phyloP scores from a whole-genome alignment of 2,797 vertebrate genomes.

The Chelonia mydas region DNA sequence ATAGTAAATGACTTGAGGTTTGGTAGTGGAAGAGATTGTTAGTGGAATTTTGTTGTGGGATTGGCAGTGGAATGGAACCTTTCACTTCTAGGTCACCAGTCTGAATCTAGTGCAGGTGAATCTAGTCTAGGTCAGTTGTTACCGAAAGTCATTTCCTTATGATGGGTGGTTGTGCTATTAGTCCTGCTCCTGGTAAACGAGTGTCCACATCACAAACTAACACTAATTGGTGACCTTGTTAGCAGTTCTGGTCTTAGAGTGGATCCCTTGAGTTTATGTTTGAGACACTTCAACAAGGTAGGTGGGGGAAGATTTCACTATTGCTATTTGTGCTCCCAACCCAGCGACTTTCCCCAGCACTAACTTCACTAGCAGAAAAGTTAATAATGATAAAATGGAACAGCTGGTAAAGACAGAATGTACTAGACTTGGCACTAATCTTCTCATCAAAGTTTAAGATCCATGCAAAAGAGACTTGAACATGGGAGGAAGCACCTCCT shows the following conservation, averaged over 20 bases:
- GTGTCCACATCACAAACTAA: not conserved
- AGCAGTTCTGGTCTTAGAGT: not conserved
- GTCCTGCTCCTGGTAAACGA: not conserved
- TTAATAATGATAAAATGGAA: not conserved
- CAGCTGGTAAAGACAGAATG: conserved; percentile 39
- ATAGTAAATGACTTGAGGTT: not conserved
- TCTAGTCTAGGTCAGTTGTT: not conserved
- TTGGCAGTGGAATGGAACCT: not conserved
- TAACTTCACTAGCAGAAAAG: not conserved
- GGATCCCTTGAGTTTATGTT: not conserved
- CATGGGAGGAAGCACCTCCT: not conserved
- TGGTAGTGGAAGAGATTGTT: not conserved
- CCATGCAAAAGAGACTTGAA: conserved; percentile 45
- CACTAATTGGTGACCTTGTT: not conserved
- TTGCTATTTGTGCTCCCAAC: not conserved
- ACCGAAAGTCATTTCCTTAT: not conserved
- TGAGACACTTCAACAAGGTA: not conserved
- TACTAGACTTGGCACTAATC: not conserved
- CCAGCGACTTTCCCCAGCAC: not conserved
- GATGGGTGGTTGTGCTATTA: not conserved
- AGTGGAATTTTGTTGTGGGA: not conserved
- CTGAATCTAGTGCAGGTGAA: not conserved
- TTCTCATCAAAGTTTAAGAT: conserved; percentile 22
- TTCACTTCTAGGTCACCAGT: not conserved
- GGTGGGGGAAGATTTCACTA: not conserved